phyloP scores from a whole-genome alignment of 2,113 vertebrate species.

The Camelus bactrianus region DNA sequence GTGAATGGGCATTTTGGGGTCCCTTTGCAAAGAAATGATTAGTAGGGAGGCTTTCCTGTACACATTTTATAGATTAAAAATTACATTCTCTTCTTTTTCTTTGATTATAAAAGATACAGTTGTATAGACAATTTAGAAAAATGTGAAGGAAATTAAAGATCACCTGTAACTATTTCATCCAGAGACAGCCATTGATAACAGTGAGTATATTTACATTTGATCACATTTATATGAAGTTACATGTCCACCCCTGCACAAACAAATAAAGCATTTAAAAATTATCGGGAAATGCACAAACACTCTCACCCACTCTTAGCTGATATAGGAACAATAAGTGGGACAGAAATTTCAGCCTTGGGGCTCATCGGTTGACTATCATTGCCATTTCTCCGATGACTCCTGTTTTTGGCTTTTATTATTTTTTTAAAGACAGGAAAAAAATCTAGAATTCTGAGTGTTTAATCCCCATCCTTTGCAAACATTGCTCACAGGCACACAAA shows the following conservation, averaged over 20 bases:
- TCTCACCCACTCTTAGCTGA: neutral
- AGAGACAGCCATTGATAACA: neutral
- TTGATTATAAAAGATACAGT: neutral
- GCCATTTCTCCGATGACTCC: neutral
- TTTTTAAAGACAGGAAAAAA: neutral
- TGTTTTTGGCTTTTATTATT: neutral
- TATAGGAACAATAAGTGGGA: neutral
- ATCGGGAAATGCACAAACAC: neutral
- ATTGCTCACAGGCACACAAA: neutral
- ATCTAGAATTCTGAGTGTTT: neutral
- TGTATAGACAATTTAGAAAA: neutral
- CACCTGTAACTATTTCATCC: neutral
- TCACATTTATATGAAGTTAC: neutral
- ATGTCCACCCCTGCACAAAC: neutral
- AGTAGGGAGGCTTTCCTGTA: neutral
- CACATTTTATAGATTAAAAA: slow-evolving; percentile 11
- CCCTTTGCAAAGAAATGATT: neutral
- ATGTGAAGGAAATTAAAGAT: neutral
- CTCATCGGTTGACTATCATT: neutral
- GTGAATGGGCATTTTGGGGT: neutral
- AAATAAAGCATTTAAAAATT: slow-evolving; percentile 2
- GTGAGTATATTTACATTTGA: neutral
- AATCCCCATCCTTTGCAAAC: neutral
- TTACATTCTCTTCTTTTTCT: neutral
- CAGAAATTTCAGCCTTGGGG: neutral